Evolutionary conservation across 2,797 vertebrate genomes (phyloP).

Genomic region (Argentina silus): DNA sequence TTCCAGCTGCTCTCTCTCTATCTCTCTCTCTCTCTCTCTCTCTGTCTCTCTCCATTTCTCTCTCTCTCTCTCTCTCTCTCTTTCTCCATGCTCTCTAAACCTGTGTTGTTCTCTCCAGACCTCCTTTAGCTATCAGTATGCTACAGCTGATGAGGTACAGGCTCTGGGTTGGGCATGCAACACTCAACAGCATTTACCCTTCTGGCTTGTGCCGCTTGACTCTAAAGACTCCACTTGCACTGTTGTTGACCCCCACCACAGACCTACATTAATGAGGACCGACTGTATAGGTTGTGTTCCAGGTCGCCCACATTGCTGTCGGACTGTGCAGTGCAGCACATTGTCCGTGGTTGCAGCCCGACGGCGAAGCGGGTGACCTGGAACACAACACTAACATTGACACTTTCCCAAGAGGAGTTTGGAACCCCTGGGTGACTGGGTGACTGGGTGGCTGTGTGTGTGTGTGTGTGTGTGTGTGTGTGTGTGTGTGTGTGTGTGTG

Average conservation of each 20-base stretch:
- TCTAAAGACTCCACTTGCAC: too few relatives aligned
- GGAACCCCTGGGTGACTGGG: background rate
- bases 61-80: background rate
- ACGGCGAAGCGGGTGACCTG: background rate
- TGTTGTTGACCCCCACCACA: too few relatives aligned
- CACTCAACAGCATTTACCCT: slow-evolving; percentile 53
- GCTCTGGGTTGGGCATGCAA: slow-evolving; percentile 60
- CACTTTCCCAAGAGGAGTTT: background rate
- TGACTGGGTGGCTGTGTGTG: too few relatives aligned
- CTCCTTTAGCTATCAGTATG: slow-evolving; percentile 78
- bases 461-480: too few relatives aligned
- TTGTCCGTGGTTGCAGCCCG: too few relatives aligned
- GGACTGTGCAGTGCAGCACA: too few relatives aligned
- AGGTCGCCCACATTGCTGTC: too few relatives aligned
- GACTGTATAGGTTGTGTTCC: background rate
- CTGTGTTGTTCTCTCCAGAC: slow-evolving; percentile 77
- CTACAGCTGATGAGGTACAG: slow-evolving; percentile 80
- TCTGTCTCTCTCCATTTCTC: slow-evolving; percentile 13
- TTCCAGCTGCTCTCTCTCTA: too few relatives aligned
- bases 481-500: too few relatives aligned
- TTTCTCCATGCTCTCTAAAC: slow-evolving; percentile 59
- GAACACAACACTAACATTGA: background rate
- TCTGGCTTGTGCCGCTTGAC: too few relatives aligned
- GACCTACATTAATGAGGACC: too few relatives aligned
- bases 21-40: background rate